These are phyloP conservation scores for Sinocyclocheilus anophthalmus DNA, from an alignment of 2,113 vertebrate genomes.

Conservation along the genomic window DNA sequence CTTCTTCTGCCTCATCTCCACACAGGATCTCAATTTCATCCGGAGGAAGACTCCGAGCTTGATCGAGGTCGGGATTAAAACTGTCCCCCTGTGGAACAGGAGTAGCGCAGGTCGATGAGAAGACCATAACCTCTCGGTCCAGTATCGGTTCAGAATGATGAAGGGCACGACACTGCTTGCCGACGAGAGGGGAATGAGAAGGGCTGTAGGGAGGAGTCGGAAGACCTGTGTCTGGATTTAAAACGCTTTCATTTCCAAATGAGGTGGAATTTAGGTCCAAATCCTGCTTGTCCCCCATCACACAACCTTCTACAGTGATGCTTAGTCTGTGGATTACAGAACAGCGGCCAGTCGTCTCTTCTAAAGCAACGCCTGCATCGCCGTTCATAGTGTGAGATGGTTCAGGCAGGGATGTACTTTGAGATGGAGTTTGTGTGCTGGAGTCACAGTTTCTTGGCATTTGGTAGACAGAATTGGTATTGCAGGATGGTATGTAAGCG, in stretches of 20 bases:
- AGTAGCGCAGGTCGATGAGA: neutral
- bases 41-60: slow-evolving; percentile 48
- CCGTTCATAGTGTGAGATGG: slow-evolving; percentile 27
- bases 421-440: slow-evolving; percentile 18
- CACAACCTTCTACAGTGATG: slow-evolving; percentile 66
- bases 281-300: slow-evolving; percentile 64
- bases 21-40: slow-evolving; percentile 46
- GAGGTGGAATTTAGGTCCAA: slow-evolving; percentile 66
- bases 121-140: slow-evolving; percentile 62
- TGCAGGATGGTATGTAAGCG: slow-evolving; percentile 3
- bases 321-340: slow-evolving; percentile 49
- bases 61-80: neutral
- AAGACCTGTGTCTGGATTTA: slow-evolving; percentile 81
- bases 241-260: slow-evolving; percentile 81
- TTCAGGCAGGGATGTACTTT: neutral
- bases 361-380: slow-evolving; percentile 64
- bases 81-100: neutral
- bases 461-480: neutral
- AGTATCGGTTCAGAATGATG: slow-evolving; percentile 49
- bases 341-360: slow-evolving; percentile 60
- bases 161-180: slow-evolving; percentile 72
- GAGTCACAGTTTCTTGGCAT: slow-evolving; percentile 9
- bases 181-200: slow-evolving; percentile 67
- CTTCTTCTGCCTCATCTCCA: slow-evolving; percentile 18
- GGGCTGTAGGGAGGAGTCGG: slow-evolving; percentile 84